These are phyloP conservation scores for Hirudo medicinalis DNA, from an alignment of 1,140 invertebrate genomes.

Conservation along the genomic window DNA sequence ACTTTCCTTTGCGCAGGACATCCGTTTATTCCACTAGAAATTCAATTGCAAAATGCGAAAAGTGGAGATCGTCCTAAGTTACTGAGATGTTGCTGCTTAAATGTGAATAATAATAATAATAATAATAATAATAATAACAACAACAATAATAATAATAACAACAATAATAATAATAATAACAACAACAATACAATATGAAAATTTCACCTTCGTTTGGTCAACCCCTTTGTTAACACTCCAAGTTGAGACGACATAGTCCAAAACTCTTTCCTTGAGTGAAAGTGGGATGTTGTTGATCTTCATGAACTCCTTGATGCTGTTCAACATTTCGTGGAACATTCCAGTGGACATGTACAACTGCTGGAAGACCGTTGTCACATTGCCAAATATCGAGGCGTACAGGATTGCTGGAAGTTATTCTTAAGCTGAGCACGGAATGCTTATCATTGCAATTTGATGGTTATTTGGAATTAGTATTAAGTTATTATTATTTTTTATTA, in stretches of 20 bases:
- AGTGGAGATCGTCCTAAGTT: too few relatives aligned
- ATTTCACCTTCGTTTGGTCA: constrained; percentile 73
- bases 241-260: constrained; percentile 99
- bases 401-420: constrained; percentile 64
- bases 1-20: too few relatives aligned
- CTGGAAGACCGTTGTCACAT: constrained; percentile 99
- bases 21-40: too few relatives aligned
- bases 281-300: constrained; percentile 98
- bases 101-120: too few relatives aligned
- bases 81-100: too few relatives aligned
- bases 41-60: too few relatives aligned
- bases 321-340: constrained; percentile 94
- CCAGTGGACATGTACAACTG: constrained; percentile 97
- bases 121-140: too few relatives aligned
- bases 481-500: too few relatives aligned
- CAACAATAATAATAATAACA: too few relatives aligned
- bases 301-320: constrained; percentile 98
- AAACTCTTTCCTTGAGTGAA: constrained; percentile 90
- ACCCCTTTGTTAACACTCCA: constrained; percentile 99
- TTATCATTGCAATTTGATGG: neutral
- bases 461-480: neutral
- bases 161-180: too few relatives aligned
- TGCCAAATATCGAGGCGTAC: constrained; percentile 96
- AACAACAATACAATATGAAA: too few relatives aligned
- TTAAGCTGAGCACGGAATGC: neutral